Evolutionary conservation across 2,113 vertebrate species (phyloP).

Genomic region (Pluvialis apricaria): DNA sequence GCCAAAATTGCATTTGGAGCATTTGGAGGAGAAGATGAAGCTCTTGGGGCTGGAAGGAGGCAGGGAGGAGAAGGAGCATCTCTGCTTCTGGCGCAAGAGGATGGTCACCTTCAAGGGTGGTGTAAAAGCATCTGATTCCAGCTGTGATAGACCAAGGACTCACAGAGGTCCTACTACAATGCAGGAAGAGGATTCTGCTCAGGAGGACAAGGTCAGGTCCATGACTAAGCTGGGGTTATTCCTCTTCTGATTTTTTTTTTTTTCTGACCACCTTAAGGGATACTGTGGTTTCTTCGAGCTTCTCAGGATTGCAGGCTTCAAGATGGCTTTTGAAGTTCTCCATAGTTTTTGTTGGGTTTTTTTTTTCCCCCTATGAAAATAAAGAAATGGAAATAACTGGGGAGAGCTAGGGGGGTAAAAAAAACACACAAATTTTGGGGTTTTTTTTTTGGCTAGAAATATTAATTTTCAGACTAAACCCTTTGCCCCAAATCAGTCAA

Average conservation of each 20-base stretch:
- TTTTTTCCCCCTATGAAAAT: background rate
- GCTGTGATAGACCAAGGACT: fast-evolving
- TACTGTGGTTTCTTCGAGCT: background rate
- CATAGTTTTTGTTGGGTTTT: too few relatives aligned
- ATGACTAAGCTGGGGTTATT: background rate
- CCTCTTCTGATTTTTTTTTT: too few relatives aligned
- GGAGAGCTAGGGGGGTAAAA: background rate
- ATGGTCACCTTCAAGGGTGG: background rate
- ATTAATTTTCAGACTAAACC: background rate
- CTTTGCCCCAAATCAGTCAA: background rate
- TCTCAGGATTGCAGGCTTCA: background rate
- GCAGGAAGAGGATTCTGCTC: background rate
- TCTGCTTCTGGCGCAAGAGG: background rate
- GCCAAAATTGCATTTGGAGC: background rate
- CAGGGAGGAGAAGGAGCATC: background rate
- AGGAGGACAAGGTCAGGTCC: background rate
- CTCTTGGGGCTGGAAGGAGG: background rate
- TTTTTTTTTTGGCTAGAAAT: background rate
- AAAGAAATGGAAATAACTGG: background rate
- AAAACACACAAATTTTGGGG: too few relatives aligned
- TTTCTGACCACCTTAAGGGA: too few relatives aligned
- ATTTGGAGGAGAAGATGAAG: background rate
- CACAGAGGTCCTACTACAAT: background rate
- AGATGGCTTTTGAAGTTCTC: background rate
- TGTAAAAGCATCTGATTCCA: background rate